A percentile compares a stretch with the other conserved stretches of the same genome.
Evolutionary conservation across 1,140 invertebrate species (phyloP).

Genomic region (Trichonephila clavata): DNA sequence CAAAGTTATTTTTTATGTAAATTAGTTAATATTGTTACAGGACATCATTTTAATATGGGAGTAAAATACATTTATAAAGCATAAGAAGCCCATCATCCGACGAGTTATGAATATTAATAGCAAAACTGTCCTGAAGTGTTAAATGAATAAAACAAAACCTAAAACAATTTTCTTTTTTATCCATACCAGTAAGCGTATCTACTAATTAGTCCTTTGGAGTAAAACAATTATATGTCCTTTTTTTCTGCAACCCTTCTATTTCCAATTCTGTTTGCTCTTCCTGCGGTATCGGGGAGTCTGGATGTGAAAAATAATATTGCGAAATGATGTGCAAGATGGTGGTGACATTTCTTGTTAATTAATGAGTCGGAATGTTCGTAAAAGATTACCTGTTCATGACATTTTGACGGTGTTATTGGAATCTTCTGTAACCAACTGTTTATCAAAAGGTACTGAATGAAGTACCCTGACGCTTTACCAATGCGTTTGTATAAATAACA

Average conservation of each 20-base stretch:
- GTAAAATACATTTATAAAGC: too few relatives aligned
- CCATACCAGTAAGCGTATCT: background rate
- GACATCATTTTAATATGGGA: too few relatives aligned
- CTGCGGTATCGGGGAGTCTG: background rate
- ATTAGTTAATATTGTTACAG: too few relatives aligned
- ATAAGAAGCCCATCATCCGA: too few relatives aligned
- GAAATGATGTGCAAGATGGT: conserved; percentile 20
- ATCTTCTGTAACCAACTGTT: conserved; percentile 11
- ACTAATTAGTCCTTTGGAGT: background rate
- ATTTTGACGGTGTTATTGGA: conserved; percentile 43
- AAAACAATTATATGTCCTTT: background rate
- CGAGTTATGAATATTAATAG: too few relatives aligned
- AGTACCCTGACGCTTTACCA: background rate
- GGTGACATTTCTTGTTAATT: conserved; percentile 46
- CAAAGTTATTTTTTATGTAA: too few relatives aligned
- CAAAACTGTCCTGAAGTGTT: too few relatives aligned
- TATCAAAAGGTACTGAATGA: conserved; percentile 29
- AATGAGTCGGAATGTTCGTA: conserved; percentile 38
- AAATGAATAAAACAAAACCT: too few relatives aligned
- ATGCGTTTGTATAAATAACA: background rate
- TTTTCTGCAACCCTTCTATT: background rate
- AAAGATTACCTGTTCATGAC: conserved; percentile 35
- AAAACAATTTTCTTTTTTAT: too few relatives aligned
- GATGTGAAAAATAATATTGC: conserved; percentile 20
- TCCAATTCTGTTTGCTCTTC: background rate